Base-by-base conservation (phyloP, 2,797 vertebrate genomes). In the Coregonus sp. region DNA sequence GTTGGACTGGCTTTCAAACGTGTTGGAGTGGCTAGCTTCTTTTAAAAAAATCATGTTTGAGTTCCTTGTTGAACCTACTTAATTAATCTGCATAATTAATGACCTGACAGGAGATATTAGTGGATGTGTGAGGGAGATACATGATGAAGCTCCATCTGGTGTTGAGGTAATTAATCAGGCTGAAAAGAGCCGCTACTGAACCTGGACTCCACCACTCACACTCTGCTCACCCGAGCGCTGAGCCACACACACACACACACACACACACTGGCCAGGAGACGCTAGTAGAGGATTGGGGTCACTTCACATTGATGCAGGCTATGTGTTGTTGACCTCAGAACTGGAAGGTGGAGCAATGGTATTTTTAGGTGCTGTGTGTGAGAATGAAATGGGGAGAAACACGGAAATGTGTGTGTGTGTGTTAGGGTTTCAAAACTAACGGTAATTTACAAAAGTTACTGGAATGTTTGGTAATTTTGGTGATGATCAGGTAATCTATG, bases 81-180 rank as follows among this genome's bases (percentile, higher is more conserved):
- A 92, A 93, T 94, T 92, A 93, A 94, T 94, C 88, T 90, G 86
- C 86, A 76, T 94, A 92, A 92, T 94, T 89, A 92, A 94, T 91
- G 83, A 88, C 86, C 88, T 89, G 90, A 90, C 90, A 86, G 78
- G 76, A 89, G 89, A 90, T 90, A 91, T 91, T 89, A 87, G 83
- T 82, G 85, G 79, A 88, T 87, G 90, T 91, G 89, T 92, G 86
- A 90, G 88, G 85, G 84, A 90, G 91, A 92, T 92, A 85, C 88
- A 88, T 90, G 92, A 93, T 92, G 89, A 92, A 92, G 88, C 81
- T 47, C 82, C 89, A 89, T 92, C 90, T 92, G 91, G 82, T 92
- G 84, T 83, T n/a, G 74, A 78, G 90, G 90, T 90, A 90, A 90
- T 94, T 92, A 92, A 92, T 94, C 94, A 92, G 85, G 86, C 40